These are phyloP conservation scores for Triplophysa tibetana DNA, from an alignment of 2,113 vertebrate species.

Conservation along the genomic window DNA sequence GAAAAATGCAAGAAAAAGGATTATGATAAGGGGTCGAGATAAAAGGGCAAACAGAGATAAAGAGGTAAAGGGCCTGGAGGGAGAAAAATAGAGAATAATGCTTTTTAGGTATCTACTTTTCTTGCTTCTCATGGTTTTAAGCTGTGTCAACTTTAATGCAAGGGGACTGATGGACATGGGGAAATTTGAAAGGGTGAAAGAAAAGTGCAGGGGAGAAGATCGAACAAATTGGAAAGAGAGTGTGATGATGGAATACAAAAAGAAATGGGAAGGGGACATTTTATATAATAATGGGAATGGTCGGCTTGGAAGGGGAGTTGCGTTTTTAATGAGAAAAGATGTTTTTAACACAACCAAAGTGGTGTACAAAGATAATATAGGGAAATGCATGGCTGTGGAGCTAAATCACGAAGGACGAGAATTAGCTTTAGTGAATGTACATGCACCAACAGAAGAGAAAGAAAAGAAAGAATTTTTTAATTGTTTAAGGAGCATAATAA, in stretches of 20 bases:
- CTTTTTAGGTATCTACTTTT: neutral
- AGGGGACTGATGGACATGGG: neutral
- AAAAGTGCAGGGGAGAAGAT: neutral
- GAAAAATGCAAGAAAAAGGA: neutral
- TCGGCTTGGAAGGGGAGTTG: neutral
- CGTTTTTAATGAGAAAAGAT: neutral
- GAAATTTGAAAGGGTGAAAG: no score
- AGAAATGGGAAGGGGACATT: neutral
- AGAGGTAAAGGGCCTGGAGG: neutral
- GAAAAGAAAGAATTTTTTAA: neutral
- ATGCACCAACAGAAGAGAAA: neutral
- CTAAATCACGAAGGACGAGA: neutral
- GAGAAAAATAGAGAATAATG: neutral
- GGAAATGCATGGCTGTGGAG: neutral
- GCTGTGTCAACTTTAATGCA: neutral
- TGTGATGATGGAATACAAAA: neutral
- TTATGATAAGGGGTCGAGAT: neutral
- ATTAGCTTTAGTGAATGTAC: neutral
- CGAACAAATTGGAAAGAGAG: neutral
- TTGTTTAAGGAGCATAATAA: no score
- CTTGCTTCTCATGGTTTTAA: neutral
- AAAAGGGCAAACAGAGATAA: neutral
- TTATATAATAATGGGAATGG: slow-evolving; percentile 5
- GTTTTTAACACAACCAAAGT: neutral
- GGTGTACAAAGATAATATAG: neutral